Evolutionary conservation across 2,888 invertebrate species (phyloP), one percentile per base, ranked within the genome.

Genomic region (Brachyptera risi): DNA sequence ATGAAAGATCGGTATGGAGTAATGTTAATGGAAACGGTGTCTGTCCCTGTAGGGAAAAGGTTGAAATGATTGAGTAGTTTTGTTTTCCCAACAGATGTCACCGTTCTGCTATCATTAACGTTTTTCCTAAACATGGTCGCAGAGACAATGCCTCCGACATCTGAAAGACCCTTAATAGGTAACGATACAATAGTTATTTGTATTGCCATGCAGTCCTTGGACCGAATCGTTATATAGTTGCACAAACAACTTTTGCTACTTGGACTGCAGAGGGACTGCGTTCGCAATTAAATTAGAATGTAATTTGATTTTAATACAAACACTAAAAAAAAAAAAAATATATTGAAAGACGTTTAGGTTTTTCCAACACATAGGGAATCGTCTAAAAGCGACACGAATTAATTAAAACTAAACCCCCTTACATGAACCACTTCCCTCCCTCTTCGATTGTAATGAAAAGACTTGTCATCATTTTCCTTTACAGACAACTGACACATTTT

Each of bases 141-240:
- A 21, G 82, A 82, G 71, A 80, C 81, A 60, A 82, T 83, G 75
- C 83, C 83, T 65, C 81, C 82, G 50, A 83, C 83, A 35, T 83
- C 83, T 59, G 83, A 82, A 73, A 80, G 82, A 58, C 83, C 84
- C 62, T 76, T 84, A 42, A 83, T 84, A 75, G 83, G 83, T 79
- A 75, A 72, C 51, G 47, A 37, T 44, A 58, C 26, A n/a, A n/a
- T n/a, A n/a, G n/a, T n/a, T n/a, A n/a, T n/a, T n/a, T n/a, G n/a
- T 38, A 50, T 23, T 50, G 19, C 38, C 35, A 40, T 50, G 23
- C 37, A 35, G 26, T 27, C 54, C 17, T n/a, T 37, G 38, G 27
- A 17, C 47, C 15, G 19, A 17, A 49, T 26, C 54, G 23, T 23
- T 26, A 13, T 15, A 38, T 51, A 54, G 37, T 54, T 24, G 5